Conservation (phyloP, 2,113 vertebrate genomes). For the Gambusia holbrooki region DNA sequence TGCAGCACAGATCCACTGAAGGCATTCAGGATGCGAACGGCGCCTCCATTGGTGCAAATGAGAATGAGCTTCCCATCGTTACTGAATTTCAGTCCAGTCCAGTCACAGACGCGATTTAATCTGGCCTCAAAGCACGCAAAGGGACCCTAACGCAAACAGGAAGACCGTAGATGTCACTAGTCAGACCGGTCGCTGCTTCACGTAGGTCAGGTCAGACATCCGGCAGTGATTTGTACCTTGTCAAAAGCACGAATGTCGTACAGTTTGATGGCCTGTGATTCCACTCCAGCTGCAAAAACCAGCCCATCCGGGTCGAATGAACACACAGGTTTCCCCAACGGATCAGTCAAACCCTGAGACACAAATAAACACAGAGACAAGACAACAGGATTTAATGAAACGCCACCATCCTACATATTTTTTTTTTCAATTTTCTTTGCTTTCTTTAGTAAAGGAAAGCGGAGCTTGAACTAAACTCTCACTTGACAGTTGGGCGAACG, state of each 20-base stretch:
- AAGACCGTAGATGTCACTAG: background rate
- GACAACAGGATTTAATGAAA: background rate
- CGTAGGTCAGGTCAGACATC: background rate
- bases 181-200: background rate
- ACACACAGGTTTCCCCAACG: slow-evolving; percentile 95
- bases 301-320: slow-evolving; percentile 98
- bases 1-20: slow-evolving; percentile 94
- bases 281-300: slow-evolving; percentile 97
- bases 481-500: slow-evolving; percentile 95
- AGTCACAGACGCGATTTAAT: slow-evolving; percentile 91
- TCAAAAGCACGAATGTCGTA: slow-evolving; percentile 97
- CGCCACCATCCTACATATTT: background rate
- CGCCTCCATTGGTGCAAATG: slow-evolving; percentile 92
- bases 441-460: background rate
- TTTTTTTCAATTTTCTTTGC: background rate
- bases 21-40: slow-evolving; percentile 91
- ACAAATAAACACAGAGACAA: slow-evolving; percentile 13
- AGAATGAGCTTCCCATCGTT: slow-evolving; percentile 97
- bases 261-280: slow-evolving; percentile 95
- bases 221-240: slow-evolving; percentile 82
- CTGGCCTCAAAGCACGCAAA: slow-evolving; percentile 94
- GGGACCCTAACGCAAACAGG: slow-evolving; percentile 79
- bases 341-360: slow-evolving; percentile 92
- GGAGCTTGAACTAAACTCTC: slow-evolving; percentile 16
- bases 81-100: slow-evolving; percentile 98